Conservation (phyloP, 1,140 invertebrate genomes). For the Macrobrachium rosenbergii region DNA sequence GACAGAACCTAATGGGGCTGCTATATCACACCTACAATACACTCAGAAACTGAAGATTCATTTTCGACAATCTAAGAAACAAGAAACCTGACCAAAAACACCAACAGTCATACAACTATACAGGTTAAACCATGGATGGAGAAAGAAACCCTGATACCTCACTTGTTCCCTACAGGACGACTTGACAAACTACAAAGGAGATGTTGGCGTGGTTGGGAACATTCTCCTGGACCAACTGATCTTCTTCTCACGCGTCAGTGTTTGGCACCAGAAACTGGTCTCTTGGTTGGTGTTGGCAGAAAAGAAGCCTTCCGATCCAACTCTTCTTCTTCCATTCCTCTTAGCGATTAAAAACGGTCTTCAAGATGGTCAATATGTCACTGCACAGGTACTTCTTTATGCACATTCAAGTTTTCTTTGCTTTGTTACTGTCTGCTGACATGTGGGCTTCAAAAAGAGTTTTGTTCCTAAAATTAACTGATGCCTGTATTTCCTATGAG, state of each 20-base stretch:
- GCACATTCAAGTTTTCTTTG: no score
- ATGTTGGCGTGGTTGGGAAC: constrained; percentile 9
- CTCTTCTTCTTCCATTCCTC: constrained; percentile 41
- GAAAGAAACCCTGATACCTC: background rate
- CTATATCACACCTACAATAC: no score
- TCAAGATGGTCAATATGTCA: constrained; percentile 36
- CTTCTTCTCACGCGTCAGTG: constrained; percentile 44
- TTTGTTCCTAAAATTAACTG: no score
- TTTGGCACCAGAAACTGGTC: constrained; percentile 28
- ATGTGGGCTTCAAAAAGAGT: no score
- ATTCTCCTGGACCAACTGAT: constrained; percentile 44
- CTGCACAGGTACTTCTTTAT: constrained; percentile 27
- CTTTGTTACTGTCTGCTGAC: no score
- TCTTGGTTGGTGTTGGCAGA: constrained; percentile 37
- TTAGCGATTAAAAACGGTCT: constrained; percentile 27
- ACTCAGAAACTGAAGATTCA: no score
- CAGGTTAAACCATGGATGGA: no score
- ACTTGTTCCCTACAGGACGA: background rate
- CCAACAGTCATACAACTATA: no score
- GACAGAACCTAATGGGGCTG: no score
- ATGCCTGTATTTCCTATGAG: no score
- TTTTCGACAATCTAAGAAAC: no score
- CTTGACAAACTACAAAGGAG: constrained; percentile 15
- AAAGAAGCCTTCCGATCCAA: constrained; percentile 31
- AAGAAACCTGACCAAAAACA: no score